Base-by-base conservation (phyloP, 2,888 invertebrate genomes). In the Parnassius smintheus region DNA sequence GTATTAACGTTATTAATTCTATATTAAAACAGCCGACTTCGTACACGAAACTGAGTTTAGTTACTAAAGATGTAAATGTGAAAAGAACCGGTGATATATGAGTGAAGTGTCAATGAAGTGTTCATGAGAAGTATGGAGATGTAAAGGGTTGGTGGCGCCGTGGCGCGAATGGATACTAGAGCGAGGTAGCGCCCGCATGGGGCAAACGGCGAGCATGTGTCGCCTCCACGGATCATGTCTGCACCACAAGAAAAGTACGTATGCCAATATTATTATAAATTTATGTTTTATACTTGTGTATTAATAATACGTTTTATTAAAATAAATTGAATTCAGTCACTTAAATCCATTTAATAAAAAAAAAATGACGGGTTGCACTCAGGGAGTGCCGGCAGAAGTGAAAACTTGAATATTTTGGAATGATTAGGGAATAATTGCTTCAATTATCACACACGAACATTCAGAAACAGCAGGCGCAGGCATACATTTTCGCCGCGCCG, bases 161-260 rank as follows among this genome's bases (percentile, higher is more conserved):
- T 66, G 80, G 80, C 77, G 78, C 76, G 73, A 74, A 91, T 90
- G 92, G 89, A 75, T 86, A 75, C 75, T 75, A 75, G 87, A 72
- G 72, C 78, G 76, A 82, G 88, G 88, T 88, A 91, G 90, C 89
- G 88, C 91, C 88, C 93, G 93, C 90, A 95, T 95, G 95, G 95
- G 95, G 94, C 95, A 95, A 92, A 93, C 95, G 91, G 94, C 95
- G 94, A 95, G 95, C 88, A 95, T 95, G 95, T 95, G 95, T 92
- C 95, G 95, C 93, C 94, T 95, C 88, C 94, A 95, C 92, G 94
- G 94, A 93, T 94, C 92, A 92, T 92, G 92, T 88, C 94, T 95
- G 91, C 94, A 94, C 85, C 94, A 95, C 91, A 95, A 95, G 93
- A 95, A 95, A 92, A 95, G 95, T 93, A 94, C 85, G 94, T 93